phyloP scores from a whole-genome alignment of 2,113 vertebrate species.

The Gadus chalcogrammus region DNA sequence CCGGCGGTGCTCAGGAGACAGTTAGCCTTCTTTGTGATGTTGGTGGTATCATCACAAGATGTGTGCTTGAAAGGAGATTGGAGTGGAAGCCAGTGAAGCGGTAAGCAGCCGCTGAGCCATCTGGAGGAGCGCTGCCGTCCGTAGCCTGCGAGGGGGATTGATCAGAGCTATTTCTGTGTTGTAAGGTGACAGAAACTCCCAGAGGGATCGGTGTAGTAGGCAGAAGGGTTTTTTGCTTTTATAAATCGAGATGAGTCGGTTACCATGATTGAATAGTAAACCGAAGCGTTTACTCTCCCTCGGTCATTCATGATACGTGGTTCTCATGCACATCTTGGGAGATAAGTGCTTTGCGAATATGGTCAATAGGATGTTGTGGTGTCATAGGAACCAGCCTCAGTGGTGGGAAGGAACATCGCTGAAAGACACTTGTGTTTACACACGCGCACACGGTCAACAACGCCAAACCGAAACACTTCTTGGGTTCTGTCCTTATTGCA shows the following conservation, averaged over 20 bases:
- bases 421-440: too few relatives aligned
- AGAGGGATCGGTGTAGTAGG: neutral
- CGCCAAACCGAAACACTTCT: too few relatives aligned
- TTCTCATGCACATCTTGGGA: too few relatives aligned
- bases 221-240: neutral
- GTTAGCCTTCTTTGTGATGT: slow-evolving; percentile 5
- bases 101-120: neutral
- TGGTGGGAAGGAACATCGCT: too few relatives aligned
- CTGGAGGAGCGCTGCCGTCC: neutral
- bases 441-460: too few relatives aligned
- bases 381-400: too few relatives aligned
- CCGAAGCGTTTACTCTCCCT: too few relatives aligned
- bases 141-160: neutral
- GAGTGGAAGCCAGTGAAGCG: neutral
- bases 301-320: neutral
- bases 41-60: slow-evolving; percentile 14
- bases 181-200: neutral
- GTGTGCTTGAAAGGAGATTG: slow-evolving; percentile 3
- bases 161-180: neutral
- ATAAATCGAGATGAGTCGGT: neutral
- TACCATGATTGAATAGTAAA: too few relatives aligned
- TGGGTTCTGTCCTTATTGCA: too few relatives aligned
- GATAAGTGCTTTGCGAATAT: too few relatives aligned
- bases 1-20: slow-evolving; percentile 11
- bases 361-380: too few relatives aligned